Conservation (phyloP, 1,140 invertebrate species). For the Pinna nobilis region DNA sequence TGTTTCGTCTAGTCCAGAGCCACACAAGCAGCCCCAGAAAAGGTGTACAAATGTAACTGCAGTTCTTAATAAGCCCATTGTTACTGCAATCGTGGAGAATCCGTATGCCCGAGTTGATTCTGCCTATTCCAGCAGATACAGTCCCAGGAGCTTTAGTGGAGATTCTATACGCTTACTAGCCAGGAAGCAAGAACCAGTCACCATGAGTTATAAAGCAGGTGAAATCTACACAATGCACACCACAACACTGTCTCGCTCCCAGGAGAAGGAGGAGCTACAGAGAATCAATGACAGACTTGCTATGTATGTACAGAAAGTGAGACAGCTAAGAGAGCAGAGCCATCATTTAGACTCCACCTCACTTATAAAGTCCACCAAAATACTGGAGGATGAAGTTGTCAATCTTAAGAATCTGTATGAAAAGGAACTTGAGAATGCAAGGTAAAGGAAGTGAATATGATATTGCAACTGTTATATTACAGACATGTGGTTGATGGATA, state of each 20-base stretch:
- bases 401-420: slow-evolving; percentile 63
- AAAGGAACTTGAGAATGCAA: slow-evolving; percentile 59
- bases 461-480: too few relatives aligned
- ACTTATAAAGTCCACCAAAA: slow-evolving; percentile 53
- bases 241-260: slow-evolving; percentile 24
- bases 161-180: slow-evolving; percentile 12
- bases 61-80: slow-evolving; percentile 11
- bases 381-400: slow-evolving; percentile 58
- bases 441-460: slow-evolving; percentile 53
- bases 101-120: slow-evolving; percentile 21
- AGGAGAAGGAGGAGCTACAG: slow-evolving; percentile 62
- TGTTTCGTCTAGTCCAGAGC: slow-evolving; percentile 8
- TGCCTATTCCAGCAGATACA: slow-evolving; percentile 14
- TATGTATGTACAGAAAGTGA: slow-evolving; percentile 51
- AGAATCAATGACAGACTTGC: slow-evolving; percentile 60
- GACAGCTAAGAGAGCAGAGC: slow-evolving; percentile 47
- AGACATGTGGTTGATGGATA: background rate
- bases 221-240: background rate
- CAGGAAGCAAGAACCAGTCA: slow-evolving; percentile 1
- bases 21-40: background rate
- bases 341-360: slow-evolving; percentile 54
- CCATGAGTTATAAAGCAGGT: slow-evolving; percentile 26
- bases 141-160: slow-evolving; percentile 20
- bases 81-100: slow-evolving; percentile 18
- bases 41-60: slow-evolving; percentile 33